Evolutionary conservation across 2,888 invertebrate species (phyloP), one percentile per base, ranked within the genome.

Genomic region (Pyrrhia umbra): DNA sequence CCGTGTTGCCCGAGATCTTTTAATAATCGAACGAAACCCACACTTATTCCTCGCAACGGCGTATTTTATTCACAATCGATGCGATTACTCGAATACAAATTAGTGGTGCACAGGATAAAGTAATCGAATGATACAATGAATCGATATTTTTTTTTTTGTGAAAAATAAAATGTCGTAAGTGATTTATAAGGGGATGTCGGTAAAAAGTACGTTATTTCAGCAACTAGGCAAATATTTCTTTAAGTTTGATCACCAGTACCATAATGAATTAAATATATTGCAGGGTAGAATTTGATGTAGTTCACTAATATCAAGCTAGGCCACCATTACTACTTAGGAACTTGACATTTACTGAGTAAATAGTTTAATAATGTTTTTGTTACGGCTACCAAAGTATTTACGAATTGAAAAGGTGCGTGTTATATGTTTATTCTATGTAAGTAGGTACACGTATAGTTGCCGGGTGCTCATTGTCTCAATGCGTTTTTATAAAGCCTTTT

Each of bases 11-110:
- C 49, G 40, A 67, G 68, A 75, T 79, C 56, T 82, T 84, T 83
- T 86, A 87, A 87, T 85, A 82, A 84, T 70, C 79, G 61, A 54
- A 69, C 63, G 27, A 57, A 74, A 75, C 79, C 65, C 67, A 58
- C 66, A 64, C 70, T 69, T 70, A 77, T 75, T 82, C 80, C 80
- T 75, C 71, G 60, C 72, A 75, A 72, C 74, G 64, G 55, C 76
- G 73, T 74, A 82, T 83, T 85, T 85, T 75, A 66, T 70, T 65
- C 75, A 79, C 82, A 85, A 85, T 85, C 77, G 82, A 76, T 77
- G 76, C 80, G 72, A 85, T 85, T 83, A 84, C 74, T 77, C 76
- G 81, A 85, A 83, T 84, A 84, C 82, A 84, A 85, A 88, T 87
- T 81, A 83, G 76, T 78, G 66, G 65, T 63, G 23, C 37, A 71